Base-by-base conservation (phyloP, 2,113 vertebrate species). In the Clarias gariepinus region DNA sequence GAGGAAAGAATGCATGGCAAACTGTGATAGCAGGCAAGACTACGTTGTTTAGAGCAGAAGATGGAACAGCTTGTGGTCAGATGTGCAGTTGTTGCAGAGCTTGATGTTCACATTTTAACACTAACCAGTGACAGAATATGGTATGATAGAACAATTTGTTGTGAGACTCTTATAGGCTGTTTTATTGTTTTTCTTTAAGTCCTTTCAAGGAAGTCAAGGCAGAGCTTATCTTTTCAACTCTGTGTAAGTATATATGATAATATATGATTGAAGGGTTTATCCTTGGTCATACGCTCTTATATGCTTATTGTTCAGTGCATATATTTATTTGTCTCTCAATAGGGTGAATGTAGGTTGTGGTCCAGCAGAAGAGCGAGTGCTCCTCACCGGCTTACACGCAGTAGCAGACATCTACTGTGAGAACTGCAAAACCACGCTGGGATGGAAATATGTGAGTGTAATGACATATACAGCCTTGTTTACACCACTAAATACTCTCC, bases 341-440 rank as follows among this genome's bases (percentile, higher is more conserved):
- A 99, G 98, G 95, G 98, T 99, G 88, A 99, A 99, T 28, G 97
- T 99, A 89, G 98, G 98, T 90, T 99, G 98, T 80, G 98, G 98
- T 86, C 98, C 98, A 53, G 98, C 98, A 15, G 98, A 99, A 92
- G 98, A 99, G 93, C 95, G 98, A 71, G 98, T 99, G 55, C 93
- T 99, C 91, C 93, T 99, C 91, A 99, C 98, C 0, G 98, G 98
- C 84, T 94, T 99, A 73, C 98, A 99, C 5, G 98, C 98, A 10
- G 98, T 99, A 10, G 98, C 98, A 88, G 98, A 99, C 93, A 99
- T 99, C 95, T 99, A 99, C 96, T 99, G 98, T 94, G 98, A 99
- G 96, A 99, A 99, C 96, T 99, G 98, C 96, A 99, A 99, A 96
- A 99, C 98, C 82, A 99, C 98, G 18, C 96, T 99, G 93, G 98